Base-by-base conservation (phyloP, 1,140 invertebrate species). In the Drosophila baimaii region DNA sequence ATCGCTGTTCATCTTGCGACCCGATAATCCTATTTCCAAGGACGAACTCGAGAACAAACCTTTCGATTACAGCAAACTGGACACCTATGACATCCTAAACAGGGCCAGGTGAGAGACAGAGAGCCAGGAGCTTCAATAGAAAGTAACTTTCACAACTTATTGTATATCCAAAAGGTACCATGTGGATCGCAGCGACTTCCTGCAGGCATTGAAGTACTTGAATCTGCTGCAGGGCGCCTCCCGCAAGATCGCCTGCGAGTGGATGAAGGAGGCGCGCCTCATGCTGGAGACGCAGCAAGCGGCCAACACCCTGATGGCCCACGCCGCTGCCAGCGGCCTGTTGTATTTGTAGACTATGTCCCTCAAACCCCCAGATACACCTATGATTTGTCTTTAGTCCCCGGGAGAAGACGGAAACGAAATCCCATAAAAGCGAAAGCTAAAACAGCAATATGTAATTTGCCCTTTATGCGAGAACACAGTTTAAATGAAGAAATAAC, bases 211-310 rank as follows among this genome's bases (percentile, higher is more conserved):
- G 1, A 95, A 96, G 54, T 98, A 98, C 92, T 96, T 99, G 93
- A 98, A 98, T 90, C 94, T 98, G 41, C 92, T 99, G 23, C 94
- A 95, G 82, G 98, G 98, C 21, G 97, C 97, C 23, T 94, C 98
- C 0, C 93, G 96, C 9, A 93, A 94, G n/a, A 94, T 98, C 5
- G 97, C 98, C 3, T 92, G 91, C 43, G 95, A 97, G 77, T 99
- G 98, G 98, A 95, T 98, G 78, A 94, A 95, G 64, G 98, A 98
- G 83, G 94, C 96, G 1, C 94, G 95, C 56, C 93, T 96, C 17
- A 94, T 97, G 74, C 93, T 99, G 65, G 98, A 99, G 93, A 96
- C 97, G n/a, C 94, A 96, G 86, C 97, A 98, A 92, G 97, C 97
- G 23, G 96, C 97, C 17, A 95, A 97, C 80, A 95, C 96, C 3